Evolutionary conservation across 2,888 invertebrate species (phyloP).

Genomic region (Embidobia sp.): DNA sequence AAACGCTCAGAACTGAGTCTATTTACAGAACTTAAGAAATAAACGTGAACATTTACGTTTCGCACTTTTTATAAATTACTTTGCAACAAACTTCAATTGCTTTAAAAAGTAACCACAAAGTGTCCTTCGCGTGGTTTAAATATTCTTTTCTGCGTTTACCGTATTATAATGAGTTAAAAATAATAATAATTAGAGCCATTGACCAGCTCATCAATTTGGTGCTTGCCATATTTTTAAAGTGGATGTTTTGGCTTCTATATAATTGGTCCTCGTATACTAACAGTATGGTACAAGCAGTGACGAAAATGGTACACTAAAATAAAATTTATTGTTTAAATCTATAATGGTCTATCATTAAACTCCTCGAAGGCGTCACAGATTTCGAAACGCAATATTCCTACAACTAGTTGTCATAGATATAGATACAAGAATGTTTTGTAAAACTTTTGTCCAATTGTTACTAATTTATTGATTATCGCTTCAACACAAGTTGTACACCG

Average conservation of each 20-base stretch:
- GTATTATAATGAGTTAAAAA: too few relatives aligned
- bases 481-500: too few relatives aligned
- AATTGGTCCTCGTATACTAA: conserved; percentile 73
- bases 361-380: conserved; percentile 22
- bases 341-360: conserved; percentile 35
- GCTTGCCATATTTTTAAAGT: conserved; percentile 71
- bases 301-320: conserved; percentile 72
- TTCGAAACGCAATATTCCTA: conserved; percentile 14
- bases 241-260: conserved; percentile 70
- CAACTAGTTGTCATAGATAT: conserved; percentile 7
- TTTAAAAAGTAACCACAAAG: too few relatives aligned
- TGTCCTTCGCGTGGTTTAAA: too few relatives aligned
- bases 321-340: conserved; percentile 69
- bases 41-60: too few relatives aligned
- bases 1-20: too few relatives aligned
- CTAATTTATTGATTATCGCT: too few relatives aligned
- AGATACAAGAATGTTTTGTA: background rate
- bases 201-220: conserved; percentile 71
- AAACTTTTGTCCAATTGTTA: background rate
- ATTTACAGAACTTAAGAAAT: too few relatives aligned
- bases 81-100: too few relatives aligned
- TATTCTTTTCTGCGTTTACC: too few relatives aligned
- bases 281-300: conserved; percentile 78
- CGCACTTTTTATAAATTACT: too few relatives aligned
- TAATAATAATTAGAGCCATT: conserved; percentile 75